Evolutionary conservation across 2,797 vertebrate species (phyloP), one percentile per base, ranked within the genome.

Genomic region (Coranthus polyacanthus): DNA sequence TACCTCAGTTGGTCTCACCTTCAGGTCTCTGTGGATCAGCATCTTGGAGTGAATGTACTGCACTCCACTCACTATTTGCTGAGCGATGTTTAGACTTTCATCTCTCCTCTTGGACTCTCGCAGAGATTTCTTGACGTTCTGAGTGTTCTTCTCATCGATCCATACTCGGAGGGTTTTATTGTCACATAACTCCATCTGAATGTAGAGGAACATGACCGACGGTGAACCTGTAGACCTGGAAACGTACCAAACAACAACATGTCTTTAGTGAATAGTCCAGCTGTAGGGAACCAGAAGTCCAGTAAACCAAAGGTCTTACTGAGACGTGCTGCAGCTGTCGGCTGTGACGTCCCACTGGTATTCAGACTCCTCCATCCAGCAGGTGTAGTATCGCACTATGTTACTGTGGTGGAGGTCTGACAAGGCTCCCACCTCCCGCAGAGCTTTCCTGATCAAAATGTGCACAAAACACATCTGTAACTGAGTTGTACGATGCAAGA

Each of bases 1-100:
- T 34, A 11, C 60, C 21, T 13, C 8, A 6, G 21, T 16, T 39
- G 0, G 0, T 9, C 72, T 81, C 53, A 97, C 96, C 94, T 98
- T 98, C 41, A 98, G 91, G 79, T 98, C 97, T 91, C 96, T 93
- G 85, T 98, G 97, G 84, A 98, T 95, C 53, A 95, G 83, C 0
- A 1, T n/a, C 42, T 85, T 0, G 11, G 78, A 90, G 87, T 98
- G 97, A 83, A 98, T 92, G 79, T 94, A 95, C 1, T 91, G 0
- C 1, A 98, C 95, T 45, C 95, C 97, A 15, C 63, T 2, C 34
- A 89, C 59, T 62, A 96, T 91, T 84, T 98, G 93, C 50, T 72
- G 44, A 65, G 84, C 88, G n/a, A 95, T 93, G 0, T 0, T 3
- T 16, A 93, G 67, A 68, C 88, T 88, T 12, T 91, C 87, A 34